Evolutionary conservation across 2,888 invertebrate genomes (phyloP).

Genomic region (Papilio elwesi): DNA sequence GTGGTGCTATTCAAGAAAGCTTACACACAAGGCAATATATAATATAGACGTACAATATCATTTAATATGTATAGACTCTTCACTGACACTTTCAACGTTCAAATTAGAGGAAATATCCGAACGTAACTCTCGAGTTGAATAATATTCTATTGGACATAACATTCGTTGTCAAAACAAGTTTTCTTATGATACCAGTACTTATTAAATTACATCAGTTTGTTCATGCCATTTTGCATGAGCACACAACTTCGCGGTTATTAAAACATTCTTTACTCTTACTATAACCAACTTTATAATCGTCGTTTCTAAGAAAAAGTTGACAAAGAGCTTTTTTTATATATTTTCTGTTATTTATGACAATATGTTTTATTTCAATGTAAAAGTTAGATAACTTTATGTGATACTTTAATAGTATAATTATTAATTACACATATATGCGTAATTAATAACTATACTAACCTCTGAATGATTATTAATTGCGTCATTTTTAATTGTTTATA

Average conservation of each 20-base stretch:
- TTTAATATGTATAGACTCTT: neutral
- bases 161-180: conserved; percentile 34
- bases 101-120: neutral
- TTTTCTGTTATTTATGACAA: neutral
- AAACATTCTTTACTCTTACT: conserved; percentile 32
- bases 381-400: too few relatives aligned
- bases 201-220: conserved; percentile 36
- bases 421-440: too few relatives aligned
- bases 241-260: conserved; percentile 36
- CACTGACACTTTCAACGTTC: conserved; percentile 6
- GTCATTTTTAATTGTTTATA: too few relatives aligned
- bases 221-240: conserved; percentile 28
- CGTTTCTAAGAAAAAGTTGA: neutral
- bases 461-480: too few relatives aligned
- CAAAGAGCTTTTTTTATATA: neutral
- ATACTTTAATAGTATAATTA: too few relatives aligned
- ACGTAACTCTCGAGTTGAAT: conserved; percentile 1
- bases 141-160: conserved; percentile 15
- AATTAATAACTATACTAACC: too few relatives aligned
- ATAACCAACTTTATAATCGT: conserved; percentile 19
- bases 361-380: too few relatives aligned
- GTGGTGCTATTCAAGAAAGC: neutral
- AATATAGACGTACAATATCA: neutral
- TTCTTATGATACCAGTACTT: conserved; percentile 32
- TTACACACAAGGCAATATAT: neutral